phyloP scores from a whole-genome alignment of 2,888 invertebrate species.

The Caenorhabditis sinica region DNA sequence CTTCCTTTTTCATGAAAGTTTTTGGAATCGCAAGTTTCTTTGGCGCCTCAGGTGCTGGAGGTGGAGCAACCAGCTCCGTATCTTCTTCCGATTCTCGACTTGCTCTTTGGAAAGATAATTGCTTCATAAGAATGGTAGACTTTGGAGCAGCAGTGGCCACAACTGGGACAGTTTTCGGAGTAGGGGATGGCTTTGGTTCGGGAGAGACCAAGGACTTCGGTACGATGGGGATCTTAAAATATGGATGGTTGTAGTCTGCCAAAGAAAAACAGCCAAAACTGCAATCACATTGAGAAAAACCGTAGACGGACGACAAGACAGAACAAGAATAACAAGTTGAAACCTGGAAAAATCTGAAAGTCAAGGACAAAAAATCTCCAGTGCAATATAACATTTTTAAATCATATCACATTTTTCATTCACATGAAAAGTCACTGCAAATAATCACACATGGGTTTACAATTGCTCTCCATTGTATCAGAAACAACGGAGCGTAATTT shows the following conservation, averaged over 20 bases:
- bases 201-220: slow-evolving; percentile 54
- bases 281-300: slow-evolving; percentile 25
- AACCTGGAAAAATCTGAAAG: slow-evolving; percentile 4
- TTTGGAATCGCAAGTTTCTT: slow-evolving; percentile 67
- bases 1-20: slow-evolving; percentile 57
- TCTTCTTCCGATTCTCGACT: slow-evolving; percentile 65
- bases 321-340: slow-evolving; percentile 7
- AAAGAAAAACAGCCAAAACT: neutral
- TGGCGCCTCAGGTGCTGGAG: slow-evolving; percentile 38
- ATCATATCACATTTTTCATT: no score
- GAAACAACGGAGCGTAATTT: no score
- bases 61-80: slow-evolving; percentile 55
- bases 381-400: no score
- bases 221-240: slow-evolving; percentile 28
- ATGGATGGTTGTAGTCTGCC: neutral
- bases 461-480: no score
- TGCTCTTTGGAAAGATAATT: slow-evolving; percentile 58
- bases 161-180: slow-evolving; percentile 29
- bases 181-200: slow-evolving; percentile 32
- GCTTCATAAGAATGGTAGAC: slow-evolving; percentile 50
- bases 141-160: slow-evolving; percentile 52
- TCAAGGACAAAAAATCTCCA: no score
- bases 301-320: slow-evolving; percentile 9
- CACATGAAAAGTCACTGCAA: neutral
- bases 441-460: neutral